These are phyloP conservation scores for Lycia hirtaria DNA, from an alignment of 2,888 invertebrate genomes.

Conservation along the genomic window DNA sequence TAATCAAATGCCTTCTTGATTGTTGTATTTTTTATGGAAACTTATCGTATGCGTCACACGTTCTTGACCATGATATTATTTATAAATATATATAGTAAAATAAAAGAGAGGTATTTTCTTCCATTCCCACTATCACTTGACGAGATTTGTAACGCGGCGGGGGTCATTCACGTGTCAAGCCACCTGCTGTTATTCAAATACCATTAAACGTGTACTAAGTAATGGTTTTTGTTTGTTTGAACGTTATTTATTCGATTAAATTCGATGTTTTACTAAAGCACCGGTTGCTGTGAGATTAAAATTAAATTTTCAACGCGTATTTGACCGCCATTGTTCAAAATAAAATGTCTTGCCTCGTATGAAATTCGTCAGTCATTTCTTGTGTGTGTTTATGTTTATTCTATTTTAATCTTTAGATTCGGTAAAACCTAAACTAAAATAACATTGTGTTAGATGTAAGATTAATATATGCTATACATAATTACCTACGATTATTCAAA, in stretches of 20 bases:
- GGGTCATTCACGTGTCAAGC: slow-evolving; percentile 35
- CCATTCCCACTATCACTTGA: slow-evolving; percentile 22
- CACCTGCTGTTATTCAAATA: slow-evolving; percentile 39
- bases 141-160: slow-evolving; percentile 31
- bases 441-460: too few relatives aligned
- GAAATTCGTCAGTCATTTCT: too few relatives aligned
- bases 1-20: too few relatives aligned
- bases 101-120: slow-evolving; percentile 12
- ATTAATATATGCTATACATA: too few relatives aligned
- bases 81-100: neutral
- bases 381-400: too few relatives aligned
- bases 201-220: slow-evolving; percentile 21
- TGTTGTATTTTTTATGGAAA: too few relatives aligned
- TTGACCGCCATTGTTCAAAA: neutral
- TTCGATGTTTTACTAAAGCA: slow-evolving; percentile 13
- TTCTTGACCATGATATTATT: neutral
- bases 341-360: too few relatives aligned
- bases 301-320: slow-evolving; percentile 5
- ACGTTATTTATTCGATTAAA: slow-evolving; percentile 23
- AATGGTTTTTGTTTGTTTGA: slow-evolving; percentile 23
- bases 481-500: too few relatives aligned
- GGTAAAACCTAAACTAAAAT: too few relatives aligned
- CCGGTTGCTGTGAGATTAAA: slow-evolving; percentile 6
- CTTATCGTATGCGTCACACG: too few relatives aligned
- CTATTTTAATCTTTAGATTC: too few relatives aligned